Evolutionary conservation across 2,113 vertebrate genomes (phyloP), one percentile per base, ranked within the genome.

Genomic region (Oenanthe oenanthe): DNA sequence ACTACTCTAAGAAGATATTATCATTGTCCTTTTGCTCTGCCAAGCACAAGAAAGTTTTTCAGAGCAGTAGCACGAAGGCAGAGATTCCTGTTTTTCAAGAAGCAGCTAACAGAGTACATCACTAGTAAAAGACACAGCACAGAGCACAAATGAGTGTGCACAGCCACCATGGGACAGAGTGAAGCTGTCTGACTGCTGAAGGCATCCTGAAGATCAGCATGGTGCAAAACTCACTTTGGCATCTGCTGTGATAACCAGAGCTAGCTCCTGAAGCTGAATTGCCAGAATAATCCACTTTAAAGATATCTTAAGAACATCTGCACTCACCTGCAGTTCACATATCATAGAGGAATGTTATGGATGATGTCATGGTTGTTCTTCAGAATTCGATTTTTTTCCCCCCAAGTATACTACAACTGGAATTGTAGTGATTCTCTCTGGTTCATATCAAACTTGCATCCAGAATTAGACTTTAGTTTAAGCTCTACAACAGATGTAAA

Each of bases 91-190:
- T 43, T 36, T 73, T 61, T 79, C 26, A n/a, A 62, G 86, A 72
- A 56, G 16, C 50, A 66, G 34, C 36, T 61, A 43, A 31, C 16
- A n/a, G 85, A 48, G 5, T 10, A 18, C 2, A 4, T 18, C 40
- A 58, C 11, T 12, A 66, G 29, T 9, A 62, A 63, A 88, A 77
- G 15, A 9, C 32, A 62, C 19, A 51, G 38, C 29, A 8, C 1
- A n/a, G 32, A 8, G 42, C 29, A 80, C 17, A 50, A 32, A 24
- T 57, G 42, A 0, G 3, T 47, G 48, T 18, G 7, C 13, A 11
- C 17, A 25, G n/a, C 6, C 31, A 25, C 45, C 0, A 2, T 18
- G 31, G n/a, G 47, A 42, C 12, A 5, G 3, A 6, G 6, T 29
- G 24, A 63, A 88, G 31, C 56, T 60, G 47, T 10, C 38, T 90